Base-by-base conservation (phyloP, 1,140 invertebrate species). In the Doryteuthis pealeii region DNA sequence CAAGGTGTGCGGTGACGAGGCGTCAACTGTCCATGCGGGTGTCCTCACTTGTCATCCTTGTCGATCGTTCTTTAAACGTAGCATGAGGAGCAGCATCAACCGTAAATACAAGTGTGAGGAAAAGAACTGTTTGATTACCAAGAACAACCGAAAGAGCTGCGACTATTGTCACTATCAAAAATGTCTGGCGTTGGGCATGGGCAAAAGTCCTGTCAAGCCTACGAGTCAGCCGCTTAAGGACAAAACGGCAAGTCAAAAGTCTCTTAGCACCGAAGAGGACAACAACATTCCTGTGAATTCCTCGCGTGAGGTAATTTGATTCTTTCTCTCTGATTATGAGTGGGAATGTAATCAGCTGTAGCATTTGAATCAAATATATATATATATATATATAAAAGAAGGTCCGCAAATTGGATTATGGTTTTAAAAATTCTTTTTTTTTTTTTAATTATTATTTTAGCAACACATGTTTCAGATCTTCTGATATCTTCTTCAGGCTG, bases 121-220 rank as follows among this genome's bases (percentile, higher is more conserved):
- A 28, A 80, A 81, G 72, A 78, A 77, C 35, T 98, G 96, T 88
- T 92, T 96, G 74, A 97, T 98, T 87, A 98, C 96, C 88, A 97
- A 97, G 89, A 96, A 97, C 88, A 98, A 96, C 86, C 91, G 96
- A 73, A 98, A 96, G 22, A 94, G 95, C 18, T 98, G 96, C 89
- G 96, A 97, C 86, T 95, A 94, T 4, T 98, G 96, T 84, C 92
- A 96, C 26, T 91, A 97, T 81, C 90, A 94, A 81, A 98, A 98
- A 89, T 98, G 96, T 86, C 89, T 98, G 4, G 85, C 93, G 81
- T 95, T 97, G 35, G 96, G 96, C 66, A 98, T 98, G 96, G 97
- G 95, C 15, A 62, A 62, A 22, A 62, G 18, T 62, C 5, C 6
- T 22, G 18, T 62, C 5, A 62, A 62, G 54, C 18, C 18, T 12